These are phyloP conservation scores for Pimephales promelas DNA, from an alignment of 2,113 vertebrate species.

Conservation along the genomic window DNA sequence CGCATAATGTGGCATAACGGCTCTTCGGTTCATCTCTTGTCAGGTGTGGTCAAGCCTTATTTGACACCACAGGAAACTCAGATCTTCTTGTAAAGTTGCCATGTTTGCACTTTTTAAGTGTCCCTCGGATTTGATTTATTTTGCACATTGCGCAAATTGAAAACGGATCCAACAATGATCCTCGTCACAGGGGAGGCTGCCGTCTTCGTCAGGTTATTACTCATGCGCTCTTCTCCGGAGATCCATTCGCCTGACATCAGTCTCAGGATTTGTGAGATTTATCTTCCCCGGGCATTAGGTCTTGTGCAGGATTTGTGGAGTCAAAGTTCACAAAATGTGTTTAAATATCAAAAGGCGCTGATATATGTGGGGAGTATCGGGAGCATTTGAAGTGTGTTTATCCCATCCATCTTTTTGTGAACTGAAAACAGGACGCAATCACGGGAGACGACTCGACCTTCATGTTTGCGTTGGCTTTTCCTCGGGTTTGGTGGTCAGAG, in stretches of 20 bases:
- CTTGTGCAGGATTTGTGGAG: not conserved
- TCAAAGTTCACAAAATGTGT: slow-evolving; percentile 25
- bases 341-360: slow-evolving; percentile 24
- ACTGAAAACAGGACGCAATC: not conserved
- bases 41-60: slow-evolving; percentile 48
- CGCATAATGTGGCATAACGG: slow-evolving; percentile 66
- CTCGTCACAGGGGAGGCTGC: slow-evolving; percentile 32
- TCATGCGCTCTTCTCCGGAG: slow-evolving; percentile 47
- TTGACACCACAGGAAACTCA: slow-evolving; percentile 32
- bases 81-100: slow-evolving; percentile 52
- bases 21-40: slow-evolving; percentile 58
- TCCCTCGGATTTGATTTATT: slow-evolving; percentile 42
- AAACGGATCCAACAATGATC: slow-evolving; percentile 38
- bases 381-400: slow-evolving; percentile 20
- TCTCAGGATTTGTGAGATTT: slow-evolving; percentile 35
- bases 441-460: not conserved
- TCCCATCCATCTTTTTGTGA: not conserved
- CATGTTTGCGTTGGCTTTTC: slow-evolving; percentile 23
- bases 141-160: slow-evolving; percentile 30
- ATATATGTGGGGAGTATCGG: not conserved
- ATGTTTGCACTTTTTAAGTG: slow-evolving; percentile 8
- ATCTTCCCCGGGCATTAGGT: slow-evolving; percentile 12
- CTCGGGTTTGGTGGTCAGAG: not conserved
- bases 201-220: slow-evolving; percentile 30
- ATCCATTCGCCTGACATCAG: slow-evolving; percentile 23